Conservation (phyloP, 2,113 vertebrate species). For the Pandion haliaetus region DNA sequence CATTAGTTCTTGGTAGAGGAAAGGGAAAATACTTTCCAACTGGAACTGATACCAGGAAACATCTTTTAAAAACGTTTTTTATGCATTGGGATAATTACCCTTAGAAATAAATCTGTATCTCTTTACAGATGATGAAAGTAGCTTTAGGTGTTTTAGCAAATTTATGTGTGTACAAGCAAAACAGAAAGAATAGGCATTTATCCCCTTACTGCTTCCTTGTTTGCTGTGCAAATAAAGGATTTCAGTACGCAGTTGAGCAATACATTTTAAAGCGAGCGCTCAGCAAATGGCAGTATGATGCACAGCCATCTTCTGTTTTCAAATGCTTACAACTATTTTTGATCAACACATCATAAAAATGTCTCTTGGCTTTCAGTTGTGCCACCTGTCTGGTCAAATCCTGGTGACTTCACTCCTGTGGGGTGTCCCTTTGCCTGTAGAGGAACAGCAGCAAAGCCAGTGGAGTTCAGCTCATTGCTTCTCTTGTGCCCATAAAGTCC, state of each 20-base stretch:
- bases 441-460: neutral
- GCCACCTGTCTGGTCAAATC: neutral
- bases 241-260: neutral
- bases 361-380: neutral
- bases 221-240: neutral
- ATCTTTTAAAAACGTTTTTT: neutral
- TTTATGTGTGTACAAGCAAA: neutral
- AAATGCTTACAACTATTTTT: neutral
- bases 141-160: neutral
- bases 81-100: neutral
- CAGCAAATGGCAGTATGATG: neutral
- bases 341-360: neutral
- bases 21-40: neutral
- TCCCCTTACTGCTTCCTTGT: neutral
- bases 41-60: constrained; percentile 19
- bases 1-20: neutral
- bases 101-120: neutral
- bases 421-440: neutral
- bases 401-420: neutral
- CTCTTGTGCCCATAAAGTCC: neutral
- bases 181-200: neutral
- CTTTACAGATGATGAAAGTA: neutral
- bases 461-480: neutral
- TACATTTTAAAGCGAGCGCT: neutral
- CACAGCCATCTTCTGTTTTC: neutral